Base-by-base conservation (phyloP, 2,797 vertebrate species). In the Bovichtus diacanthus region DNA sequence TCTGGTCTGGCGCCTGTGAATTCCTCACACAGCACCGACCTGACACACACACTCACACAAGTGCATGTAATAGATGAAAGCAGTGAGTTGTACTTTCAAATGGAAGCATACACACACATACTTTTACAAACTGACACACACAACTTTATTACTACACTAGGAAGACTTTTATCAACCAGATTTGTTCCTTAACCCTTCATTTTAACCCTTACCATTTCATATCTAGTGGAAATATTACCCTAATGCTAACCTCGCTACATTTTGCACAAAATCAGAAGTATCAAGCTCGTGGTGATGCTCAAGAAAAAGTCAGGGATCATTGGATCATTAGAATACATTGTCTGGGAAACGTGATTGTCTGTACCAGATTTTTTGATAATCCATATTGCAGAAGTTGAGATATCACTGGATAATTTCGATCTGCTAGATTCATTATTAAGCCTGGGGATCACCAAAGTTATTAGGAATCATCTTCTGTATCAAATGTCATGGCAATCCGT, bases 1-100 rank as follows among this genome's bases (percentile, higher is more conserved):
- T 85, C 70, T 82, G 90, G 76, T 87, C 82, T 49, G 49, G 81
- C 11, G 69, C 90, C 80, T 70, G 25, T 81, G 82, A 87, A 81
- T 86, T 83, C 25, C 55, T 70, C 54, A 68, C 78, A 53, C 81
- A 74, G 27, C 61, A 44, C 55, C 59, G 41, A 23, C 62, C 71
- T 50, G 34, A 65, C 53, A 56, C 78, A 54, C 25, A 23, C 72
- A 34, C 54, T 25, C 27, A 62, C 46, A 47, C 46, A 53, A 36
- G 19, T 36, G 4, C 5, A 6, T 63, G 46, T 29, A 7, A 31
- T 13, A 51, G 67, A 74, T 56, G 53, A 64, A 69, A 65, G 74
- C 23, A 34, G 12, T 23, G 50, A 41, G 55, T 27, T 66, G 44
- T 41, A 12, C n/a, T 47, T 27, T 43, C 1, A 64, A 58, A 53